Evolutionary conservation across 1,140 invertebrate species (phyloP).

Genomic region (Drosophila elegans): DNA sequence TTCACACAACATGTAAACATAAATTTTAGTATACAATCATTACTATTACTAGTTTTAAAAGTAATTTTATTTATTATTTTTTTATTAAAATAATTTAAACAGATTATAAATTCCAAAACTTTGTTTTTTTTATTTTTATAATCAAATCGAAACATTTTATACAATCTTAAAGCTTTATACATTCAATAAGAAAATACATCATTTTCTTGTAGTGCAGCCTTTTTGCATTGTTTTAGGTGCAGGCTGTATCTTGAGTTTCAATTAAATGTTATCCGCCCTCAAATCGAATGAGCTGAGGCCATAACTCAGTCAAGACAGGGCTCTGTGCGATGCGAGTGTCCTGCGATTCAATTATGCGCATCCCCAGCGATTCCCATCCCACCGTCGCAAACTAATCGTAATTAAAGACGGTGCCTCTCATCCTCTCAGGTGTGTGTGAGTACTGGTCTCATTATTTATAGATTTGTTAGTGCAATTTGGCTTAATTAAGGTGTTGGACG

Average conservation of each 20-base stretch:
- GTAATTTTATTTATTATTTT: no score
- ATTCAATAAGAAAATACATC: no score
- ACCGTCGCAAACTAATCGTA: slow-evolving; percentile 38
- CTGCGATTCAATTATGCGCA: slow-evolving; percentile 46
- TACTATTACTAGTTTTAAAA: no score
- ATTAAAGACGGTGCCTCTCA: slow-evolving; percentile 42
- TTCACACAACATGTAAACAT: no score
- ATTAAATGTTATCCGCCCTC: slow-evolving; percentile 30
- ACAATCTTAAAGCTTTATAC: no score
- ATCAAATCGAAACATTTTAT: no score
- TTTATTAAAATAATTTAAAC: no score
- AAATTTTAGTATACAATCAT: no score
- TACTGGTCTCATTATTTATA: slow-evolving; percentile 44
- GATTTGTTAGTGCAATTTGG: slow-evolving; percentile 49
- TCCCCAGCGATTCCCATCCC: neutral
- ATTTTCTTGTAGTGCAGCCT: slow-evolving; percentile 3
- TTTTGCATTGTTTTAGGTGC: slow-evolving; percentile 22
- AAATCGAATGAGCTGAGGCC: slow-evolving; percentile 28
- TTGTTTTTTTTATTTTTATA: no score
- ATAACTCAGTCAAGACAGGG: slow-evolving; percentile 48
- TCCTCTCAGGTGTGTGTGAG: slow-evolving; percentile 22
- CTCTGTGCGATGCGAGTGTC: slow-evolving; percentile 17
- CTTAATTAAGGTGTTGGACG: slow-evolving; percentile 47
- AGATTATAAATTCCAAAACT: no score
- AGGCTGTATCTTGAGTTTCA: slow-evolving; percentile 31